phyloP scores from a whole-genome alignment of 2,113 vertebrate species.

The Pseudonaja textilis region DNA sequence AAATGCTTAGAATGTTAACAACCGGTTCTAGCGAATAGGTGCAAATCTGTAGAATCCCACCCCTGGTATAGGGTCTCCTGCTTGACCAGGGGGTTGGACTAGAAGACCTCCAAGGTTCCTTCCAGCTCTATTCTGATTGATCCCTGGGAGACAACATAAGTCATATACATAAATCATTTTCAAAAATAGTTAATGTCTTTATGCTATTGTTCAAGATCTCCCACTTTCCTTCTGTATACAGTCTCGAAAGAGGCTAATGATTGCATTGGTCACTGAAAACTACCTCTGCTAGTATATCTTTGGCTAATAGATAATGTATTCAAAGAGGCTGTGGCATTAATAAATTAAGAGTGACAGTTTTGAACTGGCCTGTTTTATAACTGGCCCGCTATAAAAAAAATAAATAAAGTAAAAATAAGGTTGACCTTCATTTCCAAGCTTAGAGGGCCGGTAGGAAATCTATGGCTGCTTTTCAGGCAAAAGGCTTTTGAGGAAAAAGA shows the following conservation, averaged over 20 bases:
- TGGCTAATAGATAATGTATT: conserved; percentile 28
- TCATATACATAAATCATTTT: conserved; percentile 29
- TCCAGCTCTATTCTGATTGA: too few species aligned
- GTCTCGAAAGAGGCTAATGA: not conserved
- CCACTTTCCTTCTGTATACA: not conserved
- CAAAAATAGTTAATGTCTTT: not conserved
- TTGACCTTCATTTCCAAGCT: not conserved
- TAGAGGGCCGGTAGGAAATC: not conserved
- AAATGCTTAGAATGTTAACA: too few species aligned
- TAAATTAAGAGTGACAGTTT: conserved; percentile 10
- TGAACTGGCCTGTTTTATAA: not conserved
- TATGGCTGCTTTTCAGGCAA: conserved; percentile 8
- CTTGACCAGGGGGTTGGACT: too few species aligned
- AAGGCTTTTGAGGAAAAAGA: not conserved
- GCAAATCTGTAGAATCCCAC: too few species aligned
- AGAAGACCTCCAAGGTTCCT: too few species aligned
- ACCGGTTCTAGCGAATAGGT: too few species aligned
- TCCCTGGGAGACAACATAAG: conserved; percentile 20
- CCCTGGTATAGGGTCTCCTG: too few species aligned
- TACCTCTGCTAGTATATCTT: conserved; percentile 12
- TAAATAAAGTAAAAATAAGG: not conserved
- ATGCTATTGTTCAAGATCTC: not conserved
- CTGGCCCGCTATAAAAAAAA: not conserved
- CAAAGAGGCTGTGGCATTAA: not conserved
- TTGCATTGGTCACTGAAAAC: conserved; percentile 26